A percentile compares a stretch with the other conserved stretches of the same genome.
These are phyloP conservation scores for Brachionichthys hirsutus DNA, from an alignment of 2,113 vertebrate genomes.

Conservation along the genomic window DNA sequence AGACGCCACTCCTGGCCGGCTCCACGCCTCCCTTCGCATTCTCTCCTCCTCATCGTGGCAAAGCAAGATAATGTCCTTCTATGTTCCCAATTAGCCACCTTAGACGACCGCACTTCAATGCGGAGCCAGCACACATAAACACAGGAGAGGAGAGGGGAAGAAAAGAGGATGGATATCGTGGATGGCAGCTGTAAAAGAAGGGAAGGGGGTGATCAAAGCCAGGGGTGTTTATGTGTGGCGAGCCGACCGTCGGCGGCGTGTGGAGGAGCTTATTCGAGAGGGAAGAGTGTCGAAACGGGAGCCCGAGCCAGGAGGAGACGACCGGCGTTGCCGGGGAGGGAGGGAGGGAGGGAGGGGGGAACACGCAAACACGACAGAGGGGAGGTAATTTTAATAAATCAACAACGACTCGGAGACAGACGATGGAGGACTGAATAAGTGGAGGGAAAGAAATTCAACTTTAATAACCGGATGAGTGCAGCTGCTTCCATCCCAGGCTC, in stretches of 20 bases:
- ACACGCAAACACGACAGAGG: constrained; percentile 26
- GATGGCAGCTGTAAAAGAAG: constrained; percentile 61
- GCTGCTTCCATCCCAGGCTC: no score
- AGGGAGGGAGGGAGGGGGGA: background rate
- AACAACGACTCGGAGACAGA: constrained; percentile 53
- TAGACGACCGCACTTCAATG: constrained; percentile 46
- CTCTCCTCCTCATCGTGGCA: constrained; percentile 40
- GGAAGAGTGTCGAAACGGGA: constrained; percentile 55
- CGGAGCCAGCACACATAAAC: constrained; percentile 20
- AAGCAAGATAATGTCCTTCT: constrained; percentile 64
- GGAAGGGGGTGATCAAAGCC: constrained; percentile 63
- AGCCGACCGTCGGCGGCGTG: constrained; percentile 58
- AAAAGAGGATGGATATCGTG: constrained; percentile 51
- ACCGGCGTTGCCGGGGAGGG: constrained; percentile 30
- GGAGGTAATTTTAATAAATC: constrained; percentile 61
- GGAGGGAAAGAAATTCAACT: background rate
- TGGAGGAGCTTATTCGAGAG: constrained; percentile 54
- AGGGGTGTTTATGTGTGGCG: constrained; percentile 59
- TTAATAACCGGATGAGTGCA: constrained; percentile 52
- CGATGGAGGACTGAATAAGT: constrained; percentile 17
- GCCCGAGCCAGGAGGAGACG: constrained; percentile 36
- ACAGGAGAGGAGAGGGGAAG: constrained; percentile 26
- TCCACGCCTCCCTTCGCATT: constrained; percentile 18
- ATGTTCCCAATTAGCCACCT: constrained; percentile 72
- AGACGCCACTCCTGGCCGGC: constrained; percentile 43